Percentiles rank a stretch among this genome's conserved stretches.
These are phyloP conservation scores for Oryzias sinensis DNA, from an alignment of 2,797 vertebrate genomes.

Conservation along the genomic window DNA sequence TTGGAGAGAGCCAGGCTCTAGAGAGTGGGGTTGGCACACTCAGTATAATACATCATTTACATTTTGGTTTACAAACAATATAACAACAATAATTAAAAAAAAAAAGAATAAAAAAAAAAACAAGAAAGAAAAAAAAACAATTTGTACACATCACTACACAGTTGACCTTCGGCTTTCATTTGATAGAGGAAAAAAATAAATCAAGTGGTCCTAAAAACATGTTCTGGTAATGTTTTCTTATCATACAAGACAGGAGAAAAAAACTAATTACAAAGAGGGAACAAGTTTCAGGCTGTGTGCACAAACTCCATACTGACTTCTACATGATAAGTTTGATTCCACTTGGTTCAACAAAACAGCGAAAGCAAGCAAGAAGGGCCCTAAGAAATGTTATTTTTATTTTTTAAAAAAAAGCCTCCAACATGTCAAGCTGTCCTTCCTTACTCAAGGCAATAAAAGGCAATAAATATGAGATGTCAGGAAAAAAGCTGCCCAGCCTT, in stretches of 20 bases:
- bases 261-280: not conserved
- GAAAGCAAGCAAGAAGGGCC: constrained; percentile 27
- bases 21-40: constrained; percentile 88
- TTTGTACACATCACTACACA: constrained; percentile 71
- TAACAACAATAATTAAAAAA: constrained; percentile 31
- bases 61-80: constrained; percentile 78
- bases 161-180: constrained; percentile 69
- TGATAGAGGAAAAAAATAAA: constrained; percentile 55
- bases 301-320: constrained; percentile 36
- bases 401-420: not conserved
- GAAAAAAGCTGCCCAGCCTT: constrained; percentile 29
- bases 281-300: constrained; percentile 40
- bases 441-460: constrained; percentile 58
- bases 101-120: constrained; percentile 28
- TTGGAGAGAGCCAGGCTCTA: constrained; percentile 87
- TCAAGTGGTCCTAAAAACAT: constrained; percentile 73
- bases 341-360: constrained; percentile 18
- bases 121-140: constrained; percentile 40
- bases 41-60: constrained; percentile 85
- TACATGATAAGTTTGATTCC: constrained; percentile 39
- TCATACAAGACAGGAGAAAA: constrained; percentile 10
- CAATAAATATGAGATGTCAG: constrained; percentile 51
- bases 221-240: constrained; percentile 68
- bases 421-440: constrained; percentile 11
- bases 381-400: constrained; percentile 6